Conservation (phyloP, 1,140 invertebrate genomes). For the Bicyclus anynana region DNA sequence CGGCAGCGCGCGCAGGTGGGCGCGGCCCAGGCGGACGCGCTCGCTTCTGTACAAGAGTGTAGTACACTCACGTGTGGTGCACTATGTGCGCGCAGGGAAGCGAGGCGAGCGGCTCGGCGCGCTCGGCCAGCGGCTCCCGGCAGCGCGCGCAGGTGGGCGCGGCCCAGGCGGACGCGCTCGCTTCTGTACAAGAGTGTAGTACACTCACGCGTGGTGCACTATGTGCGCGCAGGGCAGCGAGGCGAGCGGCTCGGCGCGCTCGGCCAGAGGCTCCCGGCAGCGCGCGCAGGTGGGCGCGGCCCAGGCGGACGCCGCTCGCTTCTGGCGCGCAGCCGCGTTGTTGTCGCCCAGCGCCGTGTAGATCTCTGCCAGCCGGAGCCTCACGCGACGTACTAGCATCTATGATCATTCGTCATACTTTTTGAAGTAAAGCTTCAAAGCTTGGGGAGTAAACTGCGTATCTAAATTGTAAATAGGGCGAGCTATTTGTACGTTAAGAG, state of each 20-base stretch:
- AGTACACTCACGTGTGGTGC: slow-evolving; percentile 83
- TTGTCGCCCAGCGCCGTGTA: slow-evolving; percentile 89
- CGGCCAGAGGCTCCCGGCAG: slow-evolving; percentile 85
- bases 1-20: no score
- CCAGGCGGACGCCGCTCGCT: slow-evolving; percentile 84
- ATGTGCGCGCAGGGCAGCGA: slow-evolving; percentile 91
- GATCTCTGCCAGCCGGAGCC: slow-evolving; percentile 85
- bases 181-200: neutral
- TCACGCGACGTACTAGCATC: slow-evolving; percentile 87
- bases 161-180: slow-evolving; percentile 79
- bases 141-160: slow-evolving; percentile 87
- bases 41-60: no score
- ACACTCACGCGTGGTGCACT: slow-evolving; percentile 85
- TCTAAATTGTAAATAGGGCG: no score
- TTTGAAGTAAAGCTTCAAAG: neutral
- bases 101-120: slow-evolving; percentile 84
- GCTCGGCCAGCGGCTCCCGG: slow-evolving; percentile 82
- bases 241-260: slow-evolving; percentile 82
- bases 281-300: slow-evolving; percentile 86
- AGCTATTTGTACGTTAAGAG: no score
- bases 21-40: no score
- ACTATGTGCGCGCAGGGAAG: slow-evolving; percentile 91
- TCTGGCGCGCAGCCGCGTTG: slow-evolving; percentile 85
- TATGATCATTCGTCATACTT: slow-evolving; percentile 46
- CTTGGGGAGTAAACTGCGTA: no score